A percentile compares a stretch with the other conserved stretches of the same genome.
These are phyloP conservation scores for Oncopeltus fasciatus DNA, from an alignment of 1,140 invertebrate genomes.

Conservation along the genomic window DNA sequence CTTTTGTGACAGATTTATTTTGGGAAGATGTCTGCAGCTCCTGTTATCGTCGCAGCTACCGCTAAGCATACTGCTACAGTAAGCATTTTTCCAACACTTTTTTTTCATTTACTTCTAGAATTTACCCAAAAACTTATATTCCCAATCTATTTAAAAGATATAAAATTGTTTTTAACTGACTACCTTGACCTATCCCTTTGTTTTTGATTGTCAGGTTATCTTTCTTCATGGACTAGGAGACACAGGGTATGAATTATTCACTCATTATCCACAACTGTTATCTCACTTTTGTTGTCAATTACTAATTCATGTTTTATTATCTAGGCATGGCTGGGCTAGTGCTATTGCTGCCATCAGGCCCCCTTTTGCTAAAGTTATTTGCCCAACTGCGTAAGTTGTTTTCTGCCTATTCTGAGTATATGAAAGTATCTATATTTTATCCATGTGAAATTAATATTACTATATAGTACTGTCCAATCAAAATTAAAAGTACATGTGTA, in stretches of 20 bases:
- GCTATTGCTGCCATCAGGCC: slow-evolving; percentile 62
- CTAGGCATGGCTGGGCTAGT: slow-evolving; percentile 84
- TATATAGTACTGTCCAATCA: too few relatives aligned
- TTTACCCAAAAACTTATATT: background rate
- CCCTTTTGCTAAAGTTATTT: slow-evolving; percentile 80
- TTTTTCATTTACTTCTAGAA: background rate
- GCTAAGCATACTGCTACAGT: slow-evolving; percentile 66
- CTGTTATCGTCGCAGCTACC: slow-evolving; percentile 58
- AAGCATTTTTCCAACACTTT: slow-evolving; percentile 28
- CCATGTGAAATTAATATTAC: too few relatives aligned
- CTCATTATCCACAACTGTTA: background rate
- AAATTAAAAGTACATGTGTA: too few relatives aligned
- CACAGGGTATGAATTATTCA: slow-evolving; percentile 34
- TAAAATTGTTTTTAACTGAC: background rate
- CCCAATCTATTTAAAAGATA: slow-evolving; percentile 8
- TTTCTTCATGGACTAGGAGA: slow-evolving; percentile 41
- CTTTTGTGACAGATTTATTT: too few relatives aligned
- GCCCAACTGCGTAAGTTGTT: slow-evolving; percentile 76
- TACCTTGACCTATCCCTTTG: background rate
- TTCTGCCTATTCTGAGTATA: too few relatives aligned
- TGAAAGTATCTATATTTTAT: too few relatives aligned
- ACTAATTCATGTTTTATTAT: slow-evolving; percentile 1
- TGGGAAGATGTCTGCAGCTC: slow-evolving; percentile 48
- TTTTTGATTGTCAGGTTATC: slow-evolving; percentile 33
- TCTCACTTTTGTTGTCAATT: background rate